These are phyloP conservation scores for Tubiluchus corallicola DNA, from an alignment of 2,888 invertebrate genomes.

Conservation along the genomic window DNA sequence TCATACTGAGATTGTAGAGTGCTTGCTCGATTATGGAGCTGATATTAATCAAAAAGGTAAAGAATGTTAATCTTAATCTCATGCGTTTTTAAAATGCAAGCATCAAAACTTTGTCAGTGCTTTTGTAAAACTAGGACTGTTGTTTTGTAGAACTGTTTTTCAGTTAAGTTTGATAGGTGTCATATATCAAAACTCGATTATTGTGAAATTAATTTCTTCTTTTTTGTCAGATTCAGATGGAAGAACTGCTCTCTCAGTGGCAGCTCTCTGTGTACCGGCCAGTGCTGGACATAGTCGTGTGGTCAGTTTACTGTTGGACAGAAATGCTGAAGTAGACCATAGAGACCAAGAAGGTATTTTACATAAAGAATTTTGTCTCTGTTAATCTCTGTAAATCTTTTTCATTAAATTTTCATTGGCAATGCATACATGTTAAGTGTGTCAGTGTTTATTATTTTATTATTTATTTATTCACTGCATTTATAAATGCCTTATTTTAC, in stretches of 20 bases:
- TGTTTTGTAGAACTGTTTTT: neutral
- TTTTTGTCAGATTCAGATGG: slow-evolving; percentile 27
- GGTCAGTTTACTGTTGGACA: slow-evolving; percentile 51
- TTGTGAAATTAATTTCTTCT: too few species aligned
- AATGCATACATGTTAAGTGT: too few species aligned
- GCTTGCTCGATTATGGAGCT: slow-evolving; percentile 47
- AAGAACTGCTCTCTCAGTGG: slow-evolving; percentile 60
- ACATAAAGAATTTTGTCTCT: too few species aligned
- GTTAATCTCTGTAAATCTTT: too few species aligned
- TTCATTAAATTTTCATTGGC: too few species aligned
- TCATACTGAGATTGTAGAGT: slow-evolving; percentile 71
- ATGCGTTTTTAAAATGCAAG: neutral
- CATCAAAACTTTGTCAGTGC: neutral
- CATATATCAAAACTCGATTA: too few species aligned
- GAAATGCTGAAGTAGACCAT: slow-evolving; percentile 60
- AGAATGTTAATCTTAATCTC: too few species aligned
- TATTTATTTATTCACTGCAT: too few species aligned
- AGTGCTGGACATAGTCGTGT: slow-evolving; percentile 38
- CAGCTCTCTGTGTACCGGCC: slow-evolving; percentile 61
- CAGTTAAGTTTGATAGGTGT: too few species aligned
- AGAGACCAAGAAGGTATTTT: slow-evolving; percentile 67
- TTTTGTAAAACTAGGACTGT: neutral
- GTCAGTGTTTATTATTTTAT: too few species aligned
- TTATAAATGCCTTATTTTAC: too few species aligned
- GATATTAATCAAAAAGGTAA: slow-evolving; percentile 66